Conservation (phyloP, 2,888 invertebrate species). For the Diarsia rubi region DNA sequence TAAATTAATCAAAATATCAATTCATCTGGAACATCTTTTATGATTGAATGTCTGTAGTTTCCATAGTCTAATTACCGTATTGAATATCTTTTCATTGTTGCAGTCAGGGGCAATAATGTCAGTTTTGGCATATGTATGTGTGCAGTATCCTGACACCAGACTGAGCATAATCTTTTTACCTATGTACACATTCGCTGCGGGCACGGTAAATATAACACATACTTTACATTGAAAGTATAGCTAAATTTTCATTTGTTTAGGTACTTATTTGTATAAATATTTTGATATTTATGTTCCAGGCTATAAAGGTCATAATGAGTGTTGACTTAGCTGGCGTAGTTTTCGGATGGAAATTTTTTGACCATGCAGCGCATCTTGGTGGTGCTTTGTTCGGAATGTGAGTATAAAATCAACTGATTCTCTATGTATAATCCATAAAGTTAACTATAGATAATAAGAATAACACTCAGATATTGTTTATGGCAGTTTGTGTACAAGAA, state of each 20-base stretch:
- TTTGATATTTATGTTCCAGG: constrained; percentile 89
- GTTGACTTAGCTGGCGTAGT: constrained; percentile 96
- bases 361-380: constrained; percentile 99
- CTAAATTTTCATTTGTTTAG: background rate
- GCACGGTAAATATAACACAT: constrained; percentile 91
- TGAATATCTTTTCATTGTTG: constrained; percentile 71
- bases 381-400: constrained; percentile 98
- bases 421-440: background rate
- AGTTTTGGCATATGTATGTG: constrained; percentile 96
- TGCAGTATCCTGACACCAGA: constrained; percentile 96
- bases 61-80: background rate
- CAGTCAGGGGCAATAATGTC: constrained; percentile 99
- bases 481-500: constrained; percentile 38
- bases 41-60: background rate
- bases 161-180: constrained; percentile 97
- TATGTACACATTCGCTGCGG: constrained; percentile 96
- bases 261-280: background rate
- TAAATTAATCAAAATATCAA: background rate
- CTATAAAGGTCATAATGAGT: constrained; percentile 95
- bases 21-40: background rate
- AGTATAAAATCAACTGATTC: constrained; percentile 76
- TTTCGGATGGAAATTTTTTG: constrained; percentile 97
- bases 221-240: background rate
- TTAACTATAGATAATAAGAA: constrained; percentile 46
- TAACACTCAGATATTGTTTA: constrained; percentile 53